A percentile compares a stretch with the other conserved stretches of the same genome.
Conservation (phyloP, 2,888 invertebrate species). For the Ophonus ardosiacus region DNA sequence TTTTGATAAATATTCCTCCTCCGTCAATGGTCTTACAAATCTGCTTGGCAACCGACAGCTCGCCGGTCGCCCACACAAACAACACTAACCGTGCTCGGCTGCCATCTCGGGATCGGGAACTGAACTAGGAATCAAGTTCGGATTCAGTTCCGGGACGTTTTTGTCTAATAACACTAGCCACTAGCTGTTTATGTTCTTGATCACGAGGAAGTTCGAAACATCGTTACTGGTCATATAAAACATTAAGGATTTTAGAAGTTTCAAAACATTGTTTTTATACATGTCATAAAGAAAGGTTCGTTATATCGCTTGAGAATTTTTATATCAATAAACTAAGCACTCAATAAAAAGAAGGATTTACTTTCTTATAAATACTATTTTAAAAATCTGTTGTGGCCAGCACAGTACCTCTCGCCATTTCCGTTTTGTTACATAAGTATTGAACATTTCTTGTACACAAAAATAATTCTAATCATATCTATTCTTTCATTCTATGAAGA, state of each 20-base stretch:
- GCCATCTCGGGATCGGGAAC: neutral
- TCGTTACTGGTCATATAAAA: constrained; percentile 34
- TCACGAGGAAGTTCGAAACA: constrained; percentile 23
- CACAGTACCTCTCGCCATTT: too few species aligned
- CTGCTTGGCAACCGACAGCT: neutral
- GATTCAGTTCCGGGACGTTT: constrained; percentile 26
- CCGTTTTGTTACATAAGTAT: too few species aligned
- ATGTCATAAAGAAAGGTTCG: too few species aligned
- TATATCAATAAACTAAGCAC: too few species aligned
- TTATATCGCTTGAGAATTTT: too few species aligned
- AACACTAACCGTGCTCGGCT: neutral
- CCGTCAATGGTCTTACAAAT: constrained; percentile 3
- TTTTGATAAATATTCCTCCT: constrained; percentile 1
- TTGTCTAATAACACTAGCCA: constrained; percentile 43
- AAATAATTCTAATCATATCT: too few species aligned
- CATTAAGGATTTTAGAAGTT: constrained; percentile 14
- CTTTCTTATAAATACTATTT: too few species aligned
- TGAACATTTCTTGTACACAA: too few species aligned
- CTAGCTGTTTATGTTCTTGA: constrained; percentile 34
- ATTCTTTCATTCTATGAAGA: too few species aligned
- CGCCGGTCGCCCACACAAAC: neutral
- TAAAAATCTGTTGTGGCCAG: too few species aligned
- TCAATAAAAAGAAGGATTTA: too few species aligned
- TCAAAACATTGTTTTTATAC: neutral
- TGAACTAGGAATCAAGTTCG: neutral